phyloP scores from a whole-genome alignment of 2,113 vertebrate genomes.

The Sigmodon hispidus region DNA sequence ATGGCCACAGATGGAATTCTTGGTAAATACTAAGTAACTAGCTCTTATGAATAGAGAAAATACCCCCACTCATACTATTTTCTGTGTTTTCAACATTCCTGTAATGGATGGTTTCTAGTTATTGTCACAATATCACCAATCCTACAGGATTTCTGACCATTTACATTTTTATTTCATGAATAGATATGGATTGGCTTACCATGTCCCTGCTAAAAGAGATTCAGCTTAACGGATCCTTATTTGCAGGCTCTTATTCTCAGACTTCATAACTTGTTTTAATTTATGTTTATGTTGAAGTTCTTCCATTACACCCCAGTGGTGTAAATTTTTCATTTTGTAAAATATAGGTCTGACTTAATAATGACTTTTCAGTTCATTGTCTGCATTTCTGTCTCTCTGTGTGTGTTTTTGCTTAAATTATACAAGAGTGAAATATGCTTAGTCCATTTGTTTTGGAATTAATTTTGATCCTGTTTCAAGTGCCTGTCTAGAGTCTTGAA shows the following conservation, averaged over 20 bases:
- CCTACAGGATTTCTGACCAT: neutral
- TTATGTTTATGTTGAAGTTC: conserved; percentile 20
- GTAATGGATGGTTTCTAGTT: neutral
- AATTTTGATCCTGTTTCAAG: neutral
- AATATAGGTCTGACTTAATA: neutral
- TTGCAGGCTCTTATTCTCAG: neutral
- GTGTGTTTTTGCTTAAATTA: conserved; percentile 33
- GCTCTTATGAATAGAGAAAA: neutral
- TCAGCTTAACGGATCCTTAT: neutral
- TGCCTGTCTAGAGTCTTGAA: conserved; percentile 10
- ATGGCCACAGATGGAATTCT: neutral
- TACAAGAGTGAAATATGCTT: neutral
- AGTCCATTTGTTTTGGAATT: neutral
- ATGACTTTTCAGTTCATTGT: neutral
- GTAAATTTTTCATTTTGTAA: neutral
- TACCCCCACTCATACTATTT: neutral
- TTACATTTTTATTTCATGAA: neutral
- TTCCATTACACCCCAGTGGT: neutral
- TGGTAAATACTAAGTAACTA: conserved; percentile 12
- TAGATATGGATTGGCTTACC: neutral
- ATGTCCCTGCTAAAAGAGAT: neutral
- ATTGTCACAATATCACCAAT: neutral
- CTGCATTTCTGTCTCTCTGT: neutral
- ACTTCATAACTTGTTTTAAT: neutral
- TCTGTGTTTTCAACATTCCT: neutral